Evolutionary conservation across 2,797 vertebrate genomes (phyloP), one percentile per base, ranked within the genome.

Genomic region (Characodon lateralis): DNA sequence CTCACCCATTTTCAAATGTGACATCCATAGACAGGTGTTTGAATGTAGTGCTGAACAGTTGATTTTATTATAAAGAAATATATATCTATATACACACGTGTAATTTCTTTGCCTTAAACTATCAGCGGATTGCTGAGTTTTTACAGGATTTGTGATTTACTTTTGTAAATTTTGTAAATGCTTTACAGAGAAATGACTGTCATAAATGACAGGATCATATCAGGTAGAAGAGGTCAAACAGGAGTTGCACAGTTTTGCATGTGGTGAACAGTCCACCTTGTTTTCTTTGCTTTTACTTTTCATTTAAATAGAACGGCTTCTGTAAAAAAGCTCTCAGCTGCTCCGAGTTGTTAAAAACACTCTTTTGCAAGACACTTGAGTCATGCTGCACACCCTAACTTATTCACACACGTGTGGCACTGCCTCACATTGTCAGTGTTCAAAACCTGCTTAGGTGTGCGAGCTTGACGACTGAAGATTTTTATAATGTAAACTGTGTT

Each of bases 121-220:
- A 85, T 95, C 92, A 91, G 92, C 89, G 6, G 73, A 86, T 70
- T 71, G 92, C 90, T 93, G 93, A 89, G 72, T 92, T 95, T 95
- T 95, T 94, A 95, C 88, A 90, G 89, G 90, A 92, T 90, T 88
- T 93, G 85, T 89, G 87, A 92, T 92, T 94, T 93, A 91, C 83
- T 73, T 93, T 94, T 95, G 94, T 96, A 95, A 81, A 95, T 93
- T 95, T 95, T 95, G 95, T 95, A 95, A 94, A 95, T 94, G 91
- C 88, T 93, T 94, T 77, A 88, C 85, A 91, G 91, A 93, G 81
- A 82, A 93, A 91, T 86, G 87, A 93, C 86, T 89, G 77, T 81
- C 84, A 77, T 3, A 24, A 68, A 83, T 61, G 84, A 59, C 56
- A 5, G 71, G 71, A 48, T 82, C 68, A 43, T 72, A 78, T 87